Evolutionary conservation across 2,113 vertebrate genomes (phyloP).

Genomic region (Colinus virginianus): DNA sequence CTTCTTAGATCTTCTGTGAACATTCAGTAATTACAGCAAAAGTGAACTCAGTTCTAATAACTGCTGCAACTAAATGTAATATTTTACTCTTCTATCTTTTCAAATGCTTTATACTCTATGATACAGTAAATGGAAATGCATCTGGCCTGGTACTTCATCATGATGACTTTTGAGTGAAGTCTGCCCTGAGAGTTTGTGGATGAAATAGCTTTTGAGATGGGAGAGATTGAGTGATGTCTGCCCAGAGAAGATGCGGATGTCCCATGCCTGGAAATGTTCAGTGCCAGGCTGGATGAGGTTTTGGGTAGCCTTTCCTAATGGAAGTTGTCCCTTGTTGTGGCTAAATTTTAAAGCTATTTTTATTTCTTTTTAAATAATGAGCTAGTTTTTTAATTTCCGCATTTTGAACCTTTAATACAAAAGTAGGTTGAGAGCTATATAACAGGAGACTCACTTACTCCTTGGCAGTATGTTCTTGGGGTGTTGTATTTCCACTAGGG

Average conservation of each 20-base stretch:
- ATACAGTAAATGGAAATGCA: neutral
- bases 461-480: neutral
- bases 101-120: neutral
- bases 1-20: neutral
- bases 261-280: neutral
- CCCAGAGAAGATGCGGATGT: neutral
- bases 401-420: neutral
- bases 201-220: neutral
- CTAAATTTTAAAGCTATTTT: neutral
- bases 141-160: accelerated
- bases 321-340: neutral
- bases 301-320: neutral
- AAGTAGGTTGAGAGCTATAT: neutral
- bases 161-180: neutral
- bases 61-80: neutral
- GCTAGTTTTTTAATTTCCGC: neutral
- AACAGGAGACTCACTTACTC: neutral
- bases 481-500: neutral
- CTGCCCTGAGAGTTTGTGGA: neutral
- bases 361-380: neutral
- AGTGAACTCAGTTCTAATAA: neutral
- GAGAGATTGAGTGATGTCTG: neutral
- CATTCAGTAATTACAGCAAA: neutral
- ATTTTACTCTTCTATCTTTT: neutral
- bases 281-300: neutral